Conservation (phyloP, 2,888 invertebrate species). For the Stenoptilia bipunctidactyla region DNA sequence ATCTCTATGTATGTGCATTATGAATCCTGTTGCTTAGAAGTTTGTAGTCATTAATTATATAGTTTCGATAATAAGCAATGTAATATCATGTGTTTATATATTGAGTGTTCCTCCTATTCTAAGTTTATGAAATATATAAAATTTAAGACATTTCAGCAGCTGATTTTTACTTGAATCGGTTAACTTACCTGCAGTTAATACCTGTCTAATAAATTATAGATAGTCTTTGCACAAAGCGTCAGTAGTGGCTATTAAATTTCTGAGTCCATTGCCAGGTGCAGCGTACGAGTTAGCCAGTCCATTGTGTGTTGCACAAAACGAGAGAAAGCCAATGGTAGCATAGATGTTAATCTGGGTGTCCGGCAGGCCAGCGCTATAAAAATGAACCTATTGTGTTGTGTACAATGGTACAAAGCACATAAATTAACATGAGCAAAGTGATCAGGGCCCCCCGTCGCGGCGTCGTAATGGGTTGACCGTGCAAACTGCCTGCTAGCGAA, state of each 20-base stretch:
- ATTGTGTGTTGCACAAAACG: constrained; percentile 65
- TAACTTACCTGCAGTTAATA: too few relatives aligned
- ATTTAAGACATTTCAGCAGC: too few relatives aligned
- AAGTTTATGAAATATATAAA: background rate
- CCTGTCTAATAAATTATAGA: too few relatives aligned
- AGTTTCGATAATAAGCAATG: too few relatives aligned
- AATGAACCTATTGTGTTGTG: constrained; percentile 45
- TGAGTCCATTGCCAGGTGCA: constrained; percentile 33
- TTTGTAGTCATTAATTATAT: too few relatives aligned
- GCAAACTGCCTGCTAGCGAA: too few relatives aligned
- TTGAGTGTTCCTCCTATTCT: background rate
- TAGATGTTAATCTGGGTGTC: constrained; percentile 68
- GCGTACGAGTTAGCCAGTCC: constrained; percentile 23
- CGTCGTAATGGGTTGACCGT: constrained; percentile 4
- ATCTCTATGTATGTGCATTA: too few relatives aligned
- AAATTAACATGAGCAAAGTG: constrained; percentile 68
- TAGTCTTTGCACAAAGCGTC: too few relatives aligned
- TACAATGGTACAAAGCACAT: constrained; percentile 66
- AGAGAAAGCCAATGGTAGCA: constrained; percentile 54
- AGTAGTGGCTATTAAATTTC: too few relatives aligned
- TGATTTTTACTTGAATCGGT: too few relatives aligned
- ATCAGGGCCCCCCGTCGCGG: constrained; percentile 60
- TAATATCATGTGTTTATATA: too few relatives aligned
- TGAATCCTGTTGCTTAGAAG: too few relatives aligned
- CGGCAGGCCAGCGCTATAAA: constrained; percentile 61